These are phyloP conservation scores for Pteronotus mesoamericanus DNA, from an alignment of 2,797 vertebrate species.

Conservation along the genomic window DNA sequence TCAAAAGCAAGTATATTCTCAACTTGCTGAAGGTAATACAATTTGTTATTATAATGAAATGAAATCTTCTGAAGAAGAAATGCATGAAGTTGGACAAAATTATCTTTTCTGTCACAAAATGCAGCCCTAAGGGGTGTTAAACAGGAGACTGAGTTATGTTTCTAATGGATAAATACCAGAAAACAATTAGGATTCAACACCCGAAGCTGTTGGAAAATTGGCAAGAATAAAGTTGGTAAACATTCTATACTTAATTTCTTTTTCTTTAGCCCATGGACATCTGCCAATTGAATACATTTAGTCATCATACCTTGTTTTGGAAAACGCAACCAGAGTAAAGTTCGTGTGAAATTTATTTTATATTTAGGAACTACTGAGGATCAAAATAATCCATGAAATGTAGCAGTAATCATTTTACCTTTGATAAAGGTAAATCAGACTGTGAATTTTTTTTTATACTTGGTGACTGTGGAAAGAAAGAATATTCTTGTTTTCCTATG, in stretches of 20 bases:
- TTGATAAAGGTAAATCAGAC: conserved; percentile 59
- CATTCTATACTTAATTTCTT: conserved; percentile 60
- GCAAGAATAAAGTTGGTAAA: conserved; percentile 75
- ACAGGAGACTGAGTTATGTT: background rate
- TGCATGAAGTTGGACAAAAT: conserved; percentile 88
- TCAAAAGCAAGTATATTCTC: conserved; percentile 89
- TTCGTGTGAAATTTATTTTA: conserved; percentile 23
- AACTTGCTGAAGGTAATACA: conserved; percentile 92
- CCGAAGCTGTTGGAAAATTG: conserved; percentile 14
- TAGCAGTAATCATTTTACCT: background rate
- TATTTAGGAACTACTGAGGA: conserved; percentile 39
- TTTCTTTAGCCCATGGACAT: conserved; percentile 46
- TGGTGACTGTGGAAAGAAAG: conserved; percentile 43
- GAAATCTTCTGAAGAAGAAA: conserved; percentile 91
- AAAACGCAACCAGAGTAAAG: background rate
- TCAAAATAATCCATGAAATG: conserved; percentile 31
- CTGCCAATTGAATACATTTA: conserved; percentile 43
- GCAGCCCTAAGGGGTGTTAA: background rate
- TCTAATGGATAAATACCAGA: background rate
- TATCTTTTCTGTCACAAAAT: conserved; percentile 84
- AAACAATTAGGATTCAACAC: conserved; percentile 48
- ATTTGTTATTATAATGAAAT: conserved; percentile 94
- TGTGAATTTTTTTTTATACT: conserved; percentile 67
- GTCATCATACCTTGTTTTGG: conserved; percentile 24
- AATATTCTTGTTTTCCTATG: conserved; percentile 24